phyloP scores from a whole-genome alignment of 2,888 invertebrate genomes.

The Cheilosia pagana region DNA sequence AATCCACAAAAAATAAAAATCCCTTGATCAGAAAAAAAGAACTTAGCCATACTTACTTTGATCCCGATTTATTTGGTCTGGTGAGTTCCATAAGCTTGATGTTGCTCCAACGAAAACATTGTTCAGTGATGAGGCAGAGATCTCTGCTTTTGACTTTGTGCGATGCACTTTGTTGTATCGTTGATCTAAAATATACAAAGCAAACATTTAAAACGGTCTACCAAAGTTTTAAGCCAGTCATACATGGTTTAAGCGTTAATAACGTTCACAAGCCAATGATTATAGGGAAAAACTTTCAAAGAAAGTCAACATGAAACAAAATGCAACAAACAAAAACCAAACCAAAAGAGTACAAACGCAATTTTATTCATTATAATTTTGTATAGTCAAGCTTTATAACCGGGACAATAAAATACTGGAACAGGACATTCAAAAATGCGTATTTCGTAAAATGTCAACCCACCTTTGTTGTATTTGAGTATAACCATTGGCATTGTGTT shows the following conservation, averaged over 20 bases:
- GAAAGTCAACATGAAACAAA: constrained; percentile 73
- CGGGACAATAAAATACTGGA: constrained; percentile 2
- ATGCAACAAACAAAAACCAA: constrained; percentile 22
- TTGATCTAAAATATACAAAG: constrained; percentile 77
- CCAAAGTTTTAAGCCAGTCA: neutral
- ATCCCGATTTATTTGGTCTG: constrained; percentile 79
- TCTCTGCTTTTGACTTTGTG: constrained; percentile 80
- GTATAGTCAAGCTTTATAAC: neutral
- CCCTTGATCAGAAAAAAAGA: too few relatives aligned
- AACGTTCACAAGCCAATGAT: constrained; percentile 72
- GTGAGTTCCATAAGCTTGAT: constrained; percentile 82
- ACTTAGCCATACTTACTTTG: constrained; percentile 79
- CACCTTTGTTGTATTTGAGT: constrained; percentile 82
- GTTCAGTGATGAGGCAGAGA: constrained; percentile 79
- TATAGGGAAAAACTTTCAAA: constrained; percentile 71
- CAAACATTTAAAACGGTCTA: constrained; percentile 7
- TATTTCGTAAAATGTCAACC: constrained; percentile 70
- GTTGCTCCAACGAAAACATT: constrained; percentile 82
- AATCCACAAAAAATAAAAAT: too few relatives aligned
- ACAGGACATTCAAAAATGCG: constrained; percentile 2
- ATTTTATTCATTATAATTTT: constrained; percentile 9
- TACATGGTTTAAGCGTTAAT: constrained; percentile 16
- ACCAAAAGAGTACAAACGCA: neutral
- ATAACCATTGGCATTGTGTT: constrained; percentile 81
- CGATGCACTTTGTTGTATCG: constrained; percentile 80